These are phyloP conservation scores for Allacma fusca DNA, from an alignment of 2,888 invertebrate species.

Conservation along the genomic window DNA sequence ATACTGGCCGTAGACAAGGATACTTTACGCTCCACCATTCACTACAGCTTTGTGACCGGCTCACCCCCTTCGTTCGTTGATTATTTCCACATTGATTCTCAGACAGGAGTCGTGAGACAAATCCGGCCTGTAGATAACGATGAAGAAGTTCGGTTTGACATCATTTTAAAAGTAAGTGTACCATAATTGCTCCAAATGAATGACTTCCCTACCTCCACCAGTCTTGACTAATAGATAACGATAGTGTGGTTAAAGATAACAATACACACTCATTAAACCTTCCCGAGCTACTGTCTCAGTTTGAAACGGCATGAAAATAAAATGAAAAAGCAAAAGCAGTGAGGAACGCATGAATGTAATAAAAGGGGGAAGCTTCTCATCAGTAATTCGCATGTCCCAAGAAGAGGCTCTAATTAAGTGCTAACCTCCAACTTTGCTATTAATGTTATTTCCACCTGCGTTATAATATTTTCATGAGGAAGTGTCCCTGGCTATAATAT, in stretches of 20 bases:
- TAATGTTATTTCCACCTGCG: neutral
- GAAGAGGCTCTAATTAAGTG: too few relatives aligned
- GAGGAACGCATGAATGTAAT: too few relatives aligned
- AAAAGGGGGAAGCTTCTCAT: too few relatives aligned
- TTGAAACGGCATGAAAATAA: too few relatives aligned
- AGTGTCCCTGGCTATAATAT: neutral
- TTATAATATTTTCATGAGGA: neutral
- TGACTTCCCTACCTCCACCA: neutral
- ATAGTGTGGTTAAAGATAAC: neutral
- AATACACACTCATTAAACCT: neutral
- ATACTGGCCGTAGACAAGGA: constrained; percentile 92
- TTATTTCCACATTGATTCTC: constrained; percentile 83
- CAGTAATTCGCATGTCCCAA: too few relatives aligned
- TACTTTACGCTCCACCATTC: constrained; percentile 82
- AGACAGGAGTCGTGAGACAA: constrained; percentile 82
- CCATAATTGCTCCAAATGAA: neutral
- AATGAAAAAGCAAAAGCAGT: too few relatives aligned
- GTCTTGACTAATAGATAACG: neutral
- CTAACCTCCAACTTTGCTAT: too few relatives aligned
- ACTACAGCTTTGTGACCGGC: constrained; percentile 82
- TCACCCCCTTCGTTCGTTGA: constrained; percentile 78
- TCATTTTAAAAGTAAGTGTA: constrained; percentile 76
- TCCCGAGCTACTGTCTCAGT: too few relatives aligned
- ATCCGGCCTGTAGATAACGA: constrained; percentile 81
- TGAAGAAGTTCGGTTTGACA: constrained; percentile 76